Evolutionary conservation across 2,113 vertebrate genomes (phyloP).

Genomic region (Ranitomeya variabilis): DNA sequence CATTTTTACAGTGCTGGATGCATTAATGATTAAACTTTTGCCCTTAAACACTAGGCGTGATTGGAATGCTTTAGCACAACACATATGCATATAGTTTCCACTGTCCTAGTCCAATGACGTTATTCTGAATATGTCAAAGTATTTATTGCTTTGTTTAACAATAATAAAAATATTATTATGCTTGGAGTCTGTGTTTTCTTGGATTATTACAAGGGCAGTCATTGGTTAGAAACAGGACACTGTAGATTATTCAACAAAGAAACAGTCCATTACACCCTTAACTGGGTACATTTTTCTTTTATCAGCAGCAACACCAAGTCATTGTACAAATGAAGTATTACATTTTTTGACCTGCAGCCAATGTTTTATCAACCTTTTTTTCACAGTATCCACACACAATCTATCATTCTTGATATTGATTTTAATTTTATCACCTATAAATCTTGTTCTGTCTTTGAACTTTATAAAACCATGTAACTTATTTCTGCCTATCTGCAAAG

Average conservation of each 20-base stretch:
- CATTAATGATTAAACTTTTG: slow-evolving; percentile 29
- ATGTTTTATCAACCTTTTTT: slow-evolving; percentile 55
- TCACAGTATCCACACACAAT: slow-evolving; percentile 52
- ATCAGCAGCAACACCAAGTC: slow-evolving; percentile 35
- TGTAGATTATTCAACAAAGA: slow-evolving; percentile 31
- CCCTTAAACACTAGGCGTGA: slow-evolving; percentile 27
- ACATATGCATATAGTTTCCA: slow-evolving; percentile 26
- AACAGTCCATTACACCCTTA: slow-evolving; percentile 45
- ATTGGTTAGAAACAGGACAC: slow-evolving; percentile 7
- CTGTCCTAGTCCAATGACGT: background rate
- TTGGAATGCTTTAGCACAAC: slow-evolving; percentile 30
- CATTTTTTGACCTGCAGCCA: slow-evolving; percentile 52
- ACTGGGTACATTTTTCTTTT: slow-evolving; percentile 49
- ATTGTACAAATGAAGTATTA: slow-evolving; percentile 53
- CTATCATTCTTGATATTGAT: slow-evolving; percentile 56
- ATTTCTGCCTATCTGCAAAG: slow-evolving; percentile 48
- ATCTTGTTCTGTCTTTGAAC: slow-evolving; percentile 53
- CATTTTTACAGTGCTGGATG: slow-evolving; percentile 24
- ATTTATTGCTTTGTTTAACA: slow-evolving; percentile 15
- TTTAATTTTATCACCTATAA: slow-evolving; percentile 58
- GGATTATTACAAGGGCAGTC: background rate
- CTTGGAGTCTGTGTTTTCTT: background rate
- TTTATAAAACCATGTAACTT: slow-evolving; percentile 53
- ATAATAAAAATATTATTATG: slow-evolving; percentile 30
- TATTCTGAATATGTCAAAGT: background rate